phyloP scores from a whole-genome alignment of 2,888 invertebrate genomes.

The Dicyrtoma fusca region DNA sequence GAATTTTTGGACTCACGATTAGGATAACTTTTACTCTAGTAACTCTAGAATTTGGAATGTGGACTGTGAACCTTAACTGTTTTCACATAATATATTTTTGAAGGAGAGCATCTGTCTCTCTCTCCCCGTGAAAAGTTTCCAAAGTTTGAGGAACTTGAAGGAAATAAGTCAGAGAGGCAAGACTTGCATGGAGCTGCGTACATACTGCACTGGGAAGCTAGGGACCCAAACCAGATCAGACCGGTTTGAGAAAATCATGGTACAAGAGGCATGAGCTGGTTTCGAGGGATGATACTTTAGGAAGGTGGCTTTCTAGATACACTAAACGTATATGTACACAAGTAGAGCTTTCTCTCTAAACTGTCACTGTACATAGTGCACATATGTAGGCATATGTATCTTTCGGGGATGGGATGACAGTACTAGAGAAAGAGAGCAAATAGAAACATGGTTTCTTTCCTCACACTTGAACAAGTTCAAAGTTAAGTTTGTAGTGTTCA shows the following conservation, averaged over 20 bases:
- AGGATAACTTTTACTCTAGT: no score
- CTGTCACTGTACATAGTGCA: not conserved
- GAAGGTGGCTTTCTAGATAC: not conserved
- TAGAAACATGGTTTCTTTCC: slow-evolving; percentile 25
- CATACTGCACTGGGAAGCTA: no score
- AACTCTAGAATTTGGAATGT: no score
- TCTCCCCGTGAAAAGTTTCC: slow-evolving; percentile 4
- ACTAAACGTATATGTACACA: no score
- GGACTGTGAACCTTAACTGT: slow-evolving; percentile 1
- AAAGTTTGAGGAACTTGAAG: slow-evolving; percentile 4
- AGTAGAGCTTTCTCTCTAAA: no score
- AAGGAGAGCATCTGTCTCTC: slow-evolving; percentile 27
- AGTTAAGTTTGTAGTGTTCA: slow-evolving; percentile 26
- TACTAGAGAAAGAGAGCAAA: not conserved
- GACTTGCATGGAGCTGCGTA: not conserved
- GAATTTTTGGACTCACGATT: no score
- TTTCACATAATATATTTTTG: slow-evolving; percentile 11
- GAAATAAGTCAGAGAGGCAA: not conserved
- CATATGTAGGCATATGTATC: not conserved
- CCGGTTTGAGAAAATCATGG: no score
- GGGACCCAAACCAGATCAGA: no score
- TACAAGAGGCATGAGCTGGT: no score
- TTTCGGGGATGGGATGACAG: not conserved
- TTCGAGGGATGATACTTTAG: not conserved
- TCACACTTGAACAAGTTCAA: slow-evolving; percentile 28